phyloP scores from a whole-genome alignment of 2,888 invertebrate genomes.

The Atherix ibis region DNA sequence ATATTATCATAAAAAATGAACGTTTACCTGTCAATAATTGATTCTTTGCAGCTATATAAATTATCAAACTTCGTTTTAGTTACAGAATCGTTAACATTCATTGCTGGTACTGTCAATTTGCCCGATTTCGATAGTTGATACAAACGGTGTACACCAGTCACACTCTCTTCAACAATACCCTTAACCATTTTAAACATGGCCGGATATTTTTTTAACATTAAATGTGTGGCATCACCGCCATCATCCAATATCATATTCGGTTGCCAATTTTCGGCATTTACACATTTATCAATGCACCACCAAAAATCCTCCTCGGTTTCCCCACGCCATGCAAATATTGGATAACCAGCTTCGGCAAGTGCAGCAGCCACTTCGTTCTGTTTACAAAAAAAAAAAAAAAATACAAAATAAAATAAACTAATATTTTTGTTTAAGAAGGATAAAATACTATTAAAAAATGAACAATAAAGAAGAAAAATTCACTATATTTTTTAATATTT shows the following conservation, averaged over 20 bases:
- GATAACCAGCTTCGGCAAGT: conserved; percentile 74
- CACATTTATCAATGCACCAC: conserved; percentile 97
- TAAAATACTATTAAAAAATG: too few species aligned
- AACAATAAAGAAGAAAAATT: too few species aligned
- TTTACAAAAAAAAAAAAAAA: too few species aligned
- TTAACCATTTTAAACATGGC: conserved; percentile 86
- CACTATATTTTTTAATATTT: too few species aligned
- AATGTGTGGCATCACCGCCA: conserved; percentile 91
- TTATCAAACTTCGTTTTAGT: conserved; percentile 98
- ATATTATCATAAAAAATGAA: conserved; percentile 1
- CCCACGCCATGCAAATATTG: conserved; percentile 93
- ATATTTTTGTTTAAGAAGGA: too few species aligned
- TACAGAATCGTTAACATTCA: conserved; percentile 97
- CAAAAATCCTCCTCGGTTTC: conserved; percentile 97
- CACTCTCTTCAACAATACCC: conserved; percentile 94
- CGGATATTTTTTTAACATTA: conserved; percentile 91
- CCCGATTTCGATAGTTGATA: conserved; percentile 91
- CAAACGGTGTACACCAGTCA: conserved; percentile 92
- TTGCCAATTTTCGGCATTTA: conserved; percentile 84
- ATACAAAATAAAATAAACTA: too few species aligned
- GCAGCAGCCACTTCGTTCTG: conserved; percentile 96
- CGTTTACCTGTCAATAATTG: conserved; percentile 62
- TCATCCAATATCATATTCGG: conserved; percentile 97
- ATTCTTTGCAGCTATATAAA: conserved; percentile 87
- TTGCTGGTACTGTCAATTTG: conserved; percentile 87